Percentiles rank a stretch among this genome's conserved stretches.
These are phyloP conservation scores for Otolemur crassicaudatus DNA, from an alignment of 2,797 vertebrate species.

Conservation along the genomic window DNA sequence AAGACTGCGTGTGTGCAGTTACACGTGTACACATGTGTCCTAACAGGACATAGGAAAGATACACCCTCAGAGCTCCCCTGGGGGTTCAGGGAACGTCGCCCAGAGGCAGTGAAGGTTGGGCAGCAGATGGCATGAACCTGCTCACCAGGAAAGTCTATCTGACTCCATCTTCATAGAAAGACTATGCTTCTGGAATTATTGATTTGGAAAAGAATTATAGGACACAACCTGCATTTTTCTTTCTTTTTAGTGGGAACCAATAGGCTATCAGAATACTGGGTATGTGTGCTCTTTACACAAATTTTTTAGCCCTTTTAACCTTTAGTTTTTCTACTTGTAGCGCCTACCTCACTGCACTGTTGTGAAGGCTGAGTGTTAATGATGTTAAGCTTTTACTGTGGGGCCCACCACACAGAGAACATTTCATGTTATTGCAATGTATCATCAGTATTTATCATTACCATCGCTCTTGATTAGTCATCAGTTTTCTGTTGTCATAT, in stretches of 20 bases:
- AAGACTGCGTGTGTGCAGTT: background rate
- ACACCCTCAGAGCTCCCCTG: background rate
- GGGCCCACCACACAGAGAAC: background rate
- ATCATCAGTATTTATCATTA: background rate
- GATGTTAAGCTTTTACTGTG: background rate
- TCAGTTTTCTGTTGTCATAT: background rate
- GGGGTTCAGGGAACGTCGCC: background rate
- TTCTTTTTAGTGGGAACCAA: constrained; percentile 13
- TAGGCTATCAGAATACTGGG: background rate
- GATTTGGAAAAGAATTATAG: background rate
- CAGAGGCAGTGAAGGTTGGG: background rate
- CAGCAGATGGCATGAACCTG: background rate
- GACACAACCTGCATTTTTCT: background rate
- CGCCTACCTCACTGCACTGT: background rate
- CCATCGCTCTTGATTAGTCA: background rate
- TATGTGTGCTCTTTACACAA: background rate
- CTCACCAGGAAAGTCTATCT: background rate
- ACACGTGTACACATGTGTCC: background rate
- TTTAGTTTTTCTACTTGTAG: background rate
- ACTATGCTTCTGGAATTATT: background rate
- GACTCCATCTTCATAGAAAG: background rate
- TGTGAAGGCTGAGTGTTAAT: background rate
- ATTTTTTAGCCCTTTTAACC: background rate
- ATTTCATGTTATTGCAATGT: background rate
- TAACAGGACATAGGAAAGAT: background rate